Percentiles rank a stretch among this genome's conserved stretches.
phyloP scores from a whole-genome alignment of 1,140 invertebrate species.

The Choristoneura fumiferana region DNA sequence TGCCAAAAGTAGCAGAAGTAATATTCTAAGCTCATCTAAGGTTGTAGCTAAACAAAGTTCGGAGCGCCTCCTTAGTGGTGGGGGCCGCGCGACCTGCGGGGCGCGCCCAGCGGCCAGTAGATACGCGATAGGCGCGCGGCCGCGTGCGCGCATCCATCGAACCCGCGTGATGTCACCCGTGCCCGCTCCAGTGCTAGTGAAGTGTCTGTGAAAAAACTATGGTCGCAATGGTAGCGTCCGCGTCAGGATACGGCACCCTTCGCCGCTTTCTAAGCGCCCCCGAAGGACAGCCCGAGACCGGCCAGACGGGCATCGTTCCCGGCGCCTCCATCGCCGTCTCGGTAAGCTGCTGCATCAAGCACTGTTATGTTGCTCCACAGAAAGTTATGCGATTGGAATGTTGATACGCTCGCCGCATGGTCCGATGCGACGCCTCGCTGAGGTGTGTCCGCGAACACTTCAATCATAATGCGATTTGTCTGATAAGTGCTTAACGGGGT shows the following conservation, averaged over 20 bases:
- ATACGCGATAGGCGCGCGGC: slow-evolving; percentile 56
- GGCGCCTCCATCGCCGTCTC: slow-evolving; percentile 68
- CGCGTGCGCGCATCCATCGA: slow-evolving; percentile 23
- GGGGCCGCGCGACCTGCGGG: slow-evolving; percentile 34
- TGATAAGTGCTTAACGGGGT: slow-evolving; percentile 29
- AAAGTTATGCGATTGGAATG: slow-evolving; percentile 45
- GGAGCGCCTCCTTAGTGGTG: slow-evolving; percentile 45
- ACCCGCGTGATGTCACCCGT: slow-evolving; percentile 51
- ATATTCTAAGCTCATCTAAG: slow-evolving; percentile 41
- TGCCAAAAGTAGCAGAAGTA: slow-evolving; percentile 23
- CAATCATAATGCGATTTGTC: slow-evolving; percentile 27
- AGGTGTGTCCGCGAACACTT: slow-evolving; percentile 25
- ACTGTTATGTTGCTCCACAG: slow-evolving; percentile 23
- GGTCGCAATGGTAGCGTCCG: slow-evolving; percentile 72
- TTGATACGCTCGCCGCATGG: slow-evolving; percentile 28
- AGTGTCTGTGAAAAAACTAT: slow-evolving; percentile 35
- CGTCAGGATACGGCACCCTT: slow-evolving; percentile 71
- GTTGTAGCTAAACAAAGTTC: slow-evolving; percentile 28
- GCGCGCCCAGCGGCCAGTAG: slow-evolving; percentile 44
- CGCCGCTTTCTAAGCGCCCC: slow-evolving; percentile 70
- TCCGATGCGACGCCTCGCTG: slow-evolving; percentile 29
- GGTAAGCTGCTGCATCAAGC: slow-evolving; percentile 59
- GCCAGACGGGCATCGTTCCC: slow-evolving; percentile 44
- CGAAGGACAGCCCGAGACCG: slow-evolving; percentile 50
- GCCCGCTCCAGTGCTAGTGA: slow-evolving; percentile 40